phyloP scores from a whole-genome alignment of 2,797 vertebrate species.

The Crotalus adamanteus region DNA sequence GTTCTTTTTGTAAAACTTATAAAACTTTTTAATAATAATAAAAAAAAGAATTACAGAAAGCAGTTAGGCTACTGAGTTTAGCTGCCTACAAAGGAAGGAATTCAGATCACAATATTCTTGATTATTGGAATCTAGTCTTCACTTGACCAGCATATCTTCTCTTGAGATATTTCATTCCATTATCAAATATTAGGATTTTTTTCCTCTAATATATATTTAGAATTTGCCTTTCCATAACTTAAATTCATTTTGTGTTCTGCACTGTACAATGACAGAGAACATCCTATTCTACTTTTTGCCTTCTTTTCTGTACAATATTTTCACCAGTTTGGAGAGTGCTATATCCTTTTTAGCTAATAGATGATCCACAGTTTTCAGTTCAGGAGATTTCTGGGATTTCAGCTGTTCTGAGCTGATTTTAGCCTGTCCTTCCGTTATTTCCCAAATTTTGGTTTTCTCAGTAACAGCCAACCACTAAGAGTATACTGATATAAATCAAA shows the following conservation, averaged over 20 bases:
- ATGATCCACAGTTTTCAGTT: background rate
- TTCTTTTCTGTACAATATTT: background rate
- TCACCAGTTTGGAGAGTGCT: background rate
- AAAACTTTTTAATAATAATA: too few species aligned
- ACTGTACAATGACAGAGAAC: background rate
- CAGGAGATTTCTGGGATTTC: background rate
- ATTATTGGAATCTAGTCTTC: background rate
- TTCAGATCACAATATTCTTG: background rate
- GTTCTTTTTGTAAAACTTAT: too few species aligned
- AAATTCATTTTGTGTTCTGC: background rate
- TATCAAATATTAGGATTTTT: background rate
- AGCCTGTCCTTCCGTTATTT: background rate
- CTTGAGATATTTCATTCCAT: background rate
- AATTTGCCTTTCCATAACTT: background rate
- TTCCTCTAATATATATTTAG: background rate
- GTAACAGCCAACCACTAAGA: background rate
- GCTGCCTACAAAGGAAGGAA: background rate
- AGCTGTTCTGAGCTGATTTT: background rate
- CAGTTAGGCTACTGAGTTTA: background rate
- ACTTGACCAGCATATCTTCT: background rate
- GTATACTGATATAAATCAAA: background rate
- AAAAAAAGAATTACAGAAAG: background rate
- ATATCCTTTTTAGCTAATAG: background rate
- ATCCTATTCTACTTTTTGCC: background rate
- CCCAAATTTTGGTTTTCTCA: background rate